These are phyloP conservation scores for Dastarcus helophoroides DNA, from an alignment of 2,888 invertebrate species.

Conservation along the genomic window DNA sequence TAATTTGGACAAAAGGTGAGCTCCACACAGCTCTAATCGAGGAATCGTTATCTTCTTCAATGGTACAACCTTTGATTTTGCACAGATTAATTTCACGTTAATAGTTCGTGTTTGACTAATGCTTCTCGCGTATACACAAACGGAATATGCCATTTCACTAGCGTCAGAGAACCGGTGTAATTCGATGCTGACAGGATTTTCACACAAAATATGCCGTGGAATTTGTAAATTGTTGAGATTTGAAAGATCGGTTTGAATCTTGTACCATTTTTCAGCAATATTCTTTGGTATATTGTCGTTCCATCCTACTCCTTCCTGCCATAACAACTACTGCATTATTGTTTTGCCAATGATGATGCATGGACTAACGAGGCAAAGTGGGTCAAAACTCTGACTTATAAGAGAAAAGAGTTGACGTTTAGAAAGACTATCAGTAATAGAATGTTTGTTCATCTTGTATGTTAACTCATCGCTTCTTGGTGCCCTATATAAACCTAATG, in stretches of 20 bases:
- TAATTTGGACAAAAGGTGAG: constrained; percentile 12
- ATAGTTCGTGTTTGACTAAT: constrained; percentile 7
- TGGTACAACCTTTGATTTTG: constrained; percentile 17
- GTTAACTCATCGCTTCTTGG: no score
- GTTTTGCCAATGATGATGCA: constrained; percentile 15
- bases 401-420: constrained; percentile 14
- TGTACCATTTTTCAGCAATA: constrained; percentile 11
- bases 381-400: constrained; percentile 18
- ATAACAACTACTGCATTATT: constrained; percentile 17
- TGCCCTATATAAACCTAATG: no score
- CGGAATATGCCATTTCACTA: constrained; percentile 14
- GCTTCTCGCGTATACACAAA: constrained; percentile 14
- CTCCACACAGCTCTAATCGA: constrained; percentile 15
- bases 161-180: constrained; percentile 21
- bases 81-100: constrained; percentile 11
- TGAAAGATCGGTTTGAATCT: constrained; percentile 8
- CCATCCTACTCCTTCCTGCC: constrained; percentile 16
- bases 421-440: no score
- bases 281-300: constrained; percentile 13
- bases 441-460: no score
- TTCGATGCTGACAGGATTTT: constrained; percentile 7
- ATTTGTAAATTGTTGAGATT: constrained; percentile 10
- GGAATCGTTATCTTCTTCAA: constrained; percentile 15
- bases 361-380: constrained; percentile 16
- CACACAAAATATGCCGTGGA: constrained; percentile 9